Percentiles rank a stretch among this genome's conserved stretches.
Evolutionary conservation across 2,888 invertebrate species (phyloP).

Genomic region (Bellardia pandia): DNA sequence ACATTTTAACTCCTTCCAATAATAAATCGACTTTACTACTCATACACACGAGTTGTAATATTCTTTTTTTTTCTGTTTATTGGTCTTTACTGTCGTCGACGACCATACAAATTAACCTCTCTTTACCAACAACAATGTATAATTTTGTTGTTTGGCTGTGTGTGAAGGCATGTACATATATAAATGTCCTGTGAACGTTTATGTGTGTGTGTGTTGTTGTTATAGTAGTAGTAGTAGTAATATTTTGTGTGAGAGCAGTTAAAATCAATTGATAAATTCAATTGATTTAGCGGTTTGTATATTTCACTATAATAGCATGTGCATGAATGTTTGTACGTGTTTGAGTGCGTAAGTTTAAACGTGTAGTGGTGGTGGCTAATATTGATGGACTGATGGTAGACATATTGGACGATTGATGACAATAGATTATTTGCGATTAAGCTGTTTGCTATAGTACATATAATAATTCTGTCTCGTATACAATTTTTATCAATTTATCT

Average conservation of each 20-base stretch:
- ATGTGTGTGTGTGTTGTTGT: conserved; percentile 6
- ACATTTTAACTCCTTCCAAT: conserved; percentile 69
- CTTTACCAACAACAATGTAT: conserved; percentile 49
- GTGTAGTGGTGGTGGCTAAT: conserved; percentile 49
- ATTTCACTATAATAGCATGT: conserved; percentile 67
- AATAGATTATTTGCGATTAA: conserved; percentile 75
- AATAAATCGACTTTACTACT: conserved; percentile 25
- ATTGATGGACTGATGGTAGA: conserved; percentile 81
- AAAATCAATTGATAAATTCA: conserved; percentile 84
- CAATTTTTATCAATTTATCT: conserved; percentile 71
- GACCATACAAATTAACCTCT: conserved; percentile 64
- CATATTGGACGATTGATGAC: conserved; percentile 78
- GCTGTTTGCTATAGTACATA: conserved; percentile 64
- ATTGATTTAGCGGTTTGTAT: conserved; percentile 81
- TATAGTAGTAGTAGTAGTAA: conserved; percentile 25
- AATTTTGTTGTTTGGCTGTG: conserved; percentile 24
- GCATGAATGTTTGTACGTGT: conserved; percentile 21
- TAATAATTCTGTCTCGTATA: conserved; percentile 64
- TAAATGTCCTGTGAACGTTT: background rate
- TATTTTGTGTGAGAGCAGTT: conserved; percentile 79
- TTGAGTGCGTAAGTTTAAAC: background rate
- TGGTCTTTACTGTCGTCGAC: conserved; percentile 19
- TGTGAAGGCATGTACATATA: background rate
- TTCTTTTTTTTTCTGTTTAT: conserved; percentile 2
- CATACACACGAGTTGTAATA: background rate